Percentiles rank a stretch among this genome's conserved stretches.
These are phyloP conservation scores for Lontra canadensis DNA, from an alignment of 2,113 vertebrate species.

Conservation along the genomic window DNA sequence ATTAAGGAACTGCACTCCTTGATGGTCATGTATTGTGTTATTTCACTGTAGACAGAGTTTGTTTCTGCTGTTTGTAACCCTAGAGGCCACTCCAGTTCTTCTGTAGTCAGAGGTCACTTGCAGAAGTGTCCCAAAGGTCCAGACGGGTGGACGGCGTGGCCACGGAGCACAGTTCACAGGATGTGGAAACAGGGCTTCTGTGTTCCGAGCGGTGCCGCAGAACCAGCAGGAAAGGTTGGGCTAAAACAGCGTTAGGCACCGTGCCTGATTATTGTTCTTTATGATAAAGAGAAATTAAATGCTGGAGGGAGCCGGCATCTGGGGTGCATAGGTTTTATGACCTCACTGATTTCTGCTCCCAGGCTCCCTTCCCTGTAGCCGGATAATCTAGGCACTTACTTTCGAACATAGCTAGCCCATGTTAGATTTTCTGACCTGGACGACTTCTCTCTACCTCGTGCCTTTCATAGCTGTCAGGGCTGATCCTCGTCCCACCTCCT, in stretches of 20 bases:
- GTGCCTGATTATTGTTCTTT: too few species aligned
- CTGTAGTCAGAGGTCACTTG: too few species aligned
- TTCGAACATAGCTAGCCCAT: not conserved
- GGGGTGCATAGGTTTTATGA: not conserved
- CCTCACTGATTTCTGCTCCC: not conserved
- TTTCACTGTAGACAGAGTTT: not conserved
- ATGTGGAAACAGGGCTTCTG: not conserved
- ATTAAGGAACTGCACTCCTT: not conserved
- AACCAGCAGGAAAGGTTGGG: not conserved
- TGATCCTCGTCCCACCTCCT: not conserved
- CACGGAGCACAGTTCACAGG: not conserved
- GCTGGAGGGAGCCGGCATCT: too few species aligned
- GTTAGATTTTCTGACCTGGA: not conserved
- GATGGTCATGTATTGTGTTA: rapidly evolving
- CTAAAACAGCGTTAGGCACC: not conserved
- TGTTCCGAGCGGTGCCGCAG: not conserved
- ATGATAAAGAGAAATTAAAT: not conserved
- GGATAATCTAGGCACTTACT: too few species aligned
- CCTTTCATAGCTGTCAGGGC: not conserved
- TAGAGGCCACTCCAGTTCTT: not conserved
- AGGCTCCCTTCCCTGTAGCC: not conserved
- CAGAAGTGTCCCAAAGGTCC: not conserved
- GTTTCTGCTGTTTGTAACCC: not conserved
- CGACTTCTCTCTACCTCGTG: not conserved
- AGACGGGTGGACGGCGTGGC: rapidly evolving